Evolutionary conservation across 2,888 invertebrate species (phyloP).

Genomic region (Strigamia crassipes): DNA sequence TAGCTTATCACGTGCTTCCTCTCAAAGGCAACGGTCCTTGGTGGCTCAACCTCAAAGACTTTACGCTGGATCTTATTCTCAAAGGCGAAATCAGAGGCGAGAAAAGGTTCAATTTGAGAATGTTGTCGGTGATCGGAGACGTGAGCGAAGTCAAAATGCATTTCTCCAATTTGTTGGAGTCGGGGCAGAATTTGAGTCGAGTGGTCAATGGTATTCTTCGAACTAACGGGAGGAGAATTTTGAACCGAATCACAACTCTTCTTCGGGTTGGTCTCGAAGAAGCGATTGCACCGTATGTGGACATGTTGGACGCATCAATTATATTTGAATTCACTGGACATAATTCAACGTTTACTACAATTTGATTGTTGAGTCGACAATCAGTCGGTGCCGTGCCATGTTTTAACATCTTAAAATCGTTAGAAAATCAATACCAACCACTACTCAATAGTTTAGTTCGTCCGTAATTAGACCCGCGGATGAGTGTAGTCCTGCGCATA

Average conservation of each 20-base stretch:
- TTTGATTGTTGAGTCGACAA: background rate
- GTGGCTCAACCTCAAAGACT: background rate
- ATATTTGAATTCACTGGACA: background rate
- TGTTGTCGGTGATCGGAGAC: conserved; percentile 9
- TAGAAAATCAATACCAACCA: too few relatives aligned
- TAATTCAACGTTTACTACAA: background rate
- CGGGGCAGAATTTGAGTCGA: background rate
- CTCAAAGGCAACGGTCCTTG: background rate
- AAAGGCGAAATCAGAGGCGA: background rate
- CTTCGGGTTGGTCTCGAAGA: background rate
- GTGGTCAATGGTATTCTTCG: background rate
- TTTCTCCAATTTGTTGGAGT: background rate
- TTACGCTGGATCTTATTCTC: background rate
- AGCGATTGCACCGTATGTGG: conserved; percentile 2
- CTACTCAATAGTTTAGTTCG: too few relatives aligned
- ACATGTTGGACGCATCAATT: background rate
- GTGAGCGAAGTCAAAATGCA: background rate
- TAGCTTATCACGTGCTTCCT: background rate
- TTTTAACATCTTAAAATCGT: too few relatives aligned
- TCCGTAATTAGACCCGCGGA: too few relatives aligned
- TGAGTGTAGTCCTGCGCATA: too few relatives aligned
- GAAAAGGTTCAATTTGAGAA: background rate
- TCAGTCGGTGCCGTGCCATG: too few relatives aligned
- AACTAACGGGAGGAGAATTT: background rate
- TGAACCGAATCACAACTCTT: conserved; percentile 5